Base-by-base conservation (phyloP, 2,113 vertebrate species). In the Odontophorus gujanensis region DNA sequence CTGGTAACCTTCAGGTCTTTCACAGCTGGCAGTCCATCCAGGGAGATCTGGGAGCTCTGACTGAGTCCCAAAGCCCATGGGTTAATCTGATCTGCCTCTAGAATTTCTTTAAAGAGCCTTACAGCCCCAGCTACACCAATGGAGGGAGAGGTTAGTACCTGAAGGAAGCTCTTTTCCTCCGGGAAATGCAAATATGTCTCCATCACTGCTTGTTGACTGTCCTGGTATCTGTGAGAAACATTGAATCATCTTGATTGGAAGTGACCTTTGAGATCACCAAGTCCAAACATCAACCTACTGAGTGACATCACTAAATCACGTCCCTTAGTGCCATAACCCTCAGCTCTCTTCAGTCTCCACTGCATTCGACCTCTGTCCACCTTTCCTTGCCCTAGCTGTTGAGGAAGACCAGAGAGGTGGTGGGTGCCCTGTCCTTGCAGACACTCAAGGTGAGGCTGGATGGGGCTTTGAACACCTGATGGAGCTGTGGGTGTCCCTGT, bases 11-110 rank as follows among this genome's bases (percentile, higher is more conserved):
- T 22, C 24, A 45, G n/a, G 21, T 67, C 69, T 47, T 85, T 67
- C 2, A 6, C 28, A 32, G 58, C 7, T 6, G 1, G 26, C 7
- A 32, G 36, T 48, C 59, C 55, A 0, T 66, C 36, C 5, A 2
- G 24, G 19, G 34, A 71, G 38, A 32, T 71, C 38, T 43, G 47
- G 68, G 55, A 87, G 32, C 4, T 85, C 53, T 45, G 28, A 32
- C 11, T 63, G 73, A 92, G 75, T 50, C 58, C 25, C 15, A n/a
- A 57, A 77, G 5, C 3, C 24, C n/a, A 12, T 40, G 20, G 16
- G 16, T 40, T 68, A 90, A 89, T 38, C 11, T 69, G 62, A 66
- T 72, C 45, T 89, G 67, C 62, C 53, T 68, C 81, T 69, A 59
- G 12, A 32, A 38, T 59, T 73, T 66, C 53, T 58, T 58, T 19